Evolutionary conservation across 35 echinoderm and acorn worm genomes (phyloP).

Genomic region (Acanthaster planci): DNA sequence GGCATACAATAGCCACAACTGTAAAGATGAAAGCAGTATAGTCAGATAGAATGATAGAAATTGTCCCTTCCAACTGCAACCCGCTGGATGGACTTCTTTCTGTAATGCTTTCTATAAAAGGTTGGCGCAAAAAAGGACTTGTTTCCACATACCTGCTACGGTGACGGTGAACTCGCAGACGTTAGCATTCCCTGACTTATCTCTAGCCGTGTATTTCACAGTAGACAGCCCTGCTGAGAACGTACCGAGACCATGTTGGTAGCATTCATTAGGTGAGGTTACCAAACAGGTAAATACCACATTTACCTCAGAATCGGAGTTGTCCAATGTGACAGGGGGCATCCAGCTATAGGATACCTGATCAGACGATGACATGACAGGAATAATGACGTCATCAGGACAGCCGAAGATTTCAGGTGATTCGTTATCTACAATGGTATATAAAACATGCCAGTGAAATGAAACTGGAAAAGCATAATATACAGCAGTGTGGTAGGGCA

Average conservation of each 20-base stretch:
- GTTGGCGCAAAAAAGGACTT: no score
- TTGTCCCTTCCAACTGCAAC: background rate
- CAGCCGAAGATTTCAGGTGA: background rate
- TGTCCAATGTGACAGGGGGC: background rate
- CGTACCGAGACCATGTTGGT: background rate
- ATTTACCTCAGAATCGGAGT: background rate
- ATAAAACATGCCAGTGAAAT: no score
- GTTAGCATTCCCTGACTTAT: background rate
- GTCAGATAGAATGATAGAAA: no score
- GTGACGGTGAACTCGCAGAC: background rate
- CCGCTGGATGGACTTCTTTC: no score
- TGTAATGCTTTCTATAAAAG: no score
- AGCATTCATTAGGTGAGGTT: background rate
- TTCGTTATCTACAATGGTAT: background rate
- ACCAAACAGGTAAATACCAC: background rate
- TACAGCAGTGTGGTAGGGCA: no score
- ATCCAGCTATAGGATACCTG: background rate
- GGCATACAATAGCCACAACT: conserved; percentile 9
- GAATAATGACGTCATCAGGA: conserved; percentile 7
- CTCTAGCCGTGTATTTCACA: background rate
- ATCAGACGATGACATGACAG: background rate
- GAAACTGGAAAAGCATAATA: no score
- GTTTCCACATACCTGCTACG: background rate
- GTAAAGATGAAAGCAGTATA: background rate
- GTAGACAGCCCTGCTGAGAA: background rate